These are phyloP conservation scores for Bujurquina vittata DNA, from an alignment of 2,113 vertebrate genomes.

Conservation along the genomic window DNA sequence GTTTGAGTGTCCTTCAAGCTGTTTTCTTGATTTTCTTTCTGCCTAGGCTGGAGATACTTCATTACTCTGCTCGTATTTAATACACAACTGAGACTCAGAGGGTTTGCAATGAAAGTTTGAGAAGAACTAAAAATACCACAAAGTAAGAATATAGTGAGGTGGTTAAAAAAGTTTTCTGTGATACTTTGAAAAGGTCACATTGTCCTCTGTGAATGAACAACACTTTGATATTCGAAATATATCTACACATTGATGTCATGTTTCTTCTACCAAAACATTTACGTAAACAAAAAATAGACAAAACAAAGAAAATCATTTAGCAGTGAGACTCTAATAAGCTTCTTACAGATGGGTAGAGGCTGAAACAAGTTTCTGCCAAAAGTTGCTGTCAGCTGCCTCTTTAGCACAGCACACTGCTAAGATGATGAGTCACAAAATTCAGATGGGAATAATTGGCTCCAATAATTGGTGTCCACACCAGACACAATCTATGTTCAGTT, in stretches of 20 bases:
- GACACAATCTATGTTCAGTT: constrained; percentile 15
- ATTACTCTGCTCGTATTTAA: constrained; percentile 39
- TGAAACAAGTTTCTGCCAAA: not conserved
- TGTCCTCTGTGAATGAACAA: not conserved
- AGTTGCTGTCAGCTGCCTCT: not conserved
- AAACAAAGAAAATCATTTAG: not conserved
- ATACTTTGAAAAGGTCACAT: not conserved
- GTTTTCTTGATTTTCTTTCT: constrained; percentile 32
- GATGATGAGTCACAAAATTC: constrained; percentile 35
- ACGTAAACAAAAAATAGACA: not conserved
- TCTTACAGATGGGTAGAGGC: not conserved
- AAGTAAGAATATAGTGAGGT: not conserved
- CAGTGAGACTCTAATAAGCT: not conserved
- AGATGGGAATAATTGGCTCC: constrained; percentile 28
- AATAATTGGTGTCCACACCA: constrained; percentile 22
- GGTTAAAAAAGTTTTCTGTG: not conserved
- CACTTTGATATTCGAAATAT: not conserved
- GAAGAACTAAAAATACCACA: constrained; percentile 36
- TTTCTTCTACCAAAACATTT: not conserved
- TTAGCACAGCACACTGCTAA: constrained; percentile 1
- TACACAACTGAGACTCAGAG: constrained; percentile 30
- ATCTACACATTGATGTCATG: not conserved
- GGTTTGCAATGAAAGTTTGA: constrained; percentile 15
- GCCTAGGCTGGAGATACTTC: not conserved
- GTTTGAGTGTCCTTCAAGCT: constrained; percentile 53